Conservation (phyloP, 2,797 vertebrate genomes). For the Eleutherodactylus coqui region DNA sequence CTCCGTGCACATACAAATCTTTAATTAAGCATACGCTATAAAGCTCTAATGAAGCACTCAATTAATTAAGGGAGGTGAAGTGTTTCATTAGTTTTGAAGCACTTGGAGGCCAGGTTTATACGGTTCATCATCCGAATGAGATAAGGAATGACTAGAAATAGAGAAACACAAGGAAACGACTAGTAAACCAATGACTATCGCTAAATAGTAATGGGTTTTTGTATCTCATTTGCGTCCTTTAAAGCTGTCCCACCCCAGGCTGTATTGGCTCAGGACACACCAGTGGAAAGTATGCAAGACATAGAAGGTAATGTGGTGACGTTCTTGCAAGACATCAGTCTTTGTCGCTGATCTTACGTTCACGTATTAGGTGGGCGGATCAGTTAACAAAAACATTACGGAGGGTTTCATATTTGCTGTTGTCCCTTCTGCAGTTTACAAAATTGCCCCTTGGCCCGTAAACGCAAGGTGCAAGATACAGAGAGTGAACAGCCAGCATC, state of each 20-base stretch:
- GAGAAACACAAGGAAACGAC: background rate
- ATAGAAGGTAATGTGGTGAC: constrained; percentile 86
- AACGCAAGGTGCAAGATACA: constrained; percentile 87
- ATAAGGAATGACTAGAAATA: background rate
- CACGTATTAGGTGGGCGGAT: background rate
- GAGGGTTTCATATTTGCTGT: background rate
- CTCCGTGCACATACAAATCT: constrained; percentile 68
- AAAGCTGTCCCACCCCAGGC: constrained; percentile 96
- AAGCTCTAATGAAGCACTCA: constrained; percentile 69
- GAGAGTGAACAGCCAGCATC: constrained; percentile 81
- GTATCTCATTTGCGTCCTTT: constrained; percentile 67
- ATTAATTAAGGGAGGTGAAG: constrained; percentile 72
- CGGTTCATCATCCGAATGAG: constrained; percentile 29
- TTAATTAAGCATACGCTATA: constrained; percentile 73
- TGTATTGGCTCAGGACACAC: constrained; percentile 94
- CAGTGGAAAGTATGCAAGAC: constrained; percentile 95
- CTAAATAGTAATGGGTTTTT: constrained; percentile 18
- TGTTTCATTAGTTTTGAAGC: constrained; percentile 74
- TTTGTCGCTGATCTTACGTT: background rate
- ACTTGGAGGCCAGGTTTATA: constrained; percentile 60
- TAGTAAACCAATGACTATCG: background rate
- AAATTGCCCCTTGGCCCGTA: constrained; percentile 93
- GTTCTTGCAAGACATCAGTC: background rate
- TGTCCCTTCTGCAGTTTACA: constrained; percentile 45
- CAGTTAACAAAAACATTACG: background rate